A percentile compares a stretch with the other conserved stretches of the same genome.
Evolutionary conservation across 2,113 vertebrate genomes (phyloP).

Genomic region (Pygoscelis antarcticus): DNA sequence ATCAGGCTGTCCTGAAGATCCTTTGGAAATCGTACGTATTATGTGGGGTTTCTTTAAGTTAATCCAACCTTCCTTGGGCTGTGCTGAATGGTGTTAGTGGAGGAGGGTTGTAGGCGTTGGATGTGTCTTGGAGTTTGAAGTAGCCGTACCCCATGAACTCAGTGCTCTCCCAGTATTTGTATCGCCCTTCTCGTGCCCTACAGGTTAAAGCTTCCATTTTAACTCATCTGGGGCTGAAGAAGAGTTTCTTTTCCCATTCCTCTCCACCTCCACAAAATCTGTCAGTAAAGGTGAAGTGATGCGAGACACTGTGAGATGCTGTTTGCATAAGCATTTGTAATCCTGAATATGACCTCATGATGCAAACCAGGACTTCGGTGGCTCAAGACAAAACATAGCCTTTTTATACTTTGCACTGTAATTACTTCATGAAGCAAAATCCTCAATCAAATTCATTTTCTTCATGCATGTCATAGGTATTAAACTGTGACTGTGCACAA

Average conservation of each 20-base stretch:
- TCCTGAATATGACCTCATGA: background rate
- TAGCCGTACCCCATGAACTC: background rate
- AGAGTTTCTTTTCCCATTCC: background rate
- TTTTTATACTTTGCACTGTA: conserved; percentile 33
- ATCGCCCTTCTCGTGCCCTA: fast-evolving
- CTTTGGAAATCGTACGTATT: background rate
- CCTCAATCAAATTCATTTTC: conserved; percentile 43
- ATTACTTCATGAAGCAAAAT: conserved; percentile 62
- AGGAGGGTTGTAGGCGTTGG: background rate
- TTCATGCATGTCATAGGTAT: conserved; percentile 12
- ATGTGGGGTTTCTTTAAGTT: fast-evolving
- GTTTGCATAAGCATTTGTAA: background rate
- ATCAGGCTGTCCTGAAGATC: background rate
- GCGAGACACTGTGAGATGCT: background rate
- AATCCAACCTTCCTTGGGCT: background rate
- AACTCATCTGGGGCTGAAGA: background rate
- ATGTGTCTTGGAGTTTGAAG: background rate
- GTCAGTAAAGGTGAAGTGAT: background rate
- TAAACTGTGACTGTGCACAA: background rate
- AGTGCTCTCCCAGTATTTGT: background rate
- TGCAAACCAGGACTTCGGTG: background rate
- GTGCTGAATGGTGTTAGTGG: background rate
- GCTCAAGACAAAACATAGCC: conserved; percentile 27
- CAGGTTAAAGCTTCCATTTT: background rate
- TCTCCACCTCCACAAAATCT: background rate